Evolutionary conservation across 2,797 vertebrate genomes (phyloP).

Genomic region (Xiphophorus birchmanni): DNA sequence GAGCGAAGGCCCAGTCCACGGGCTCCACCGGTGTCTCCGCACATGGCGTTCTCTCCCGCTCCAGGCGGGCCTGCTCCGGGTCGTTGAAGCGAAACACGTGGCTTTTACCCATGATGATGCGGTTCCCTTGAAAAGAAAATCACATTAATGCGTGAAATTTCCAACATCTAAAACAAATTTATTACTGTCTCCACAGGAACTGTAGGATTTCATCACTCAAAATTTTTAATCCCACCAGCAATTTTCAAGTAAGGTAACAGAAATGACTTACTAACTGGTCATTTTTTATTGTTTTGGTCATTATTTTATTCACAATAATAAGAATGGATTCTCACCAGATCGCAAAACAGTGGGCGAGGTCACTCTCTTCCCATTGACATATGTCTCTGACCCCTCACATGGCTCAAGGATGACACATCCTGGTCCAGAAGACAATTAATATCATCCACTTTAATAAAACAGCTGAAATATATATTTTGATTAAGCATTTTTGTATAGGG

Average conservation of each 20-base stretch:
- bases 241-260: neutral
- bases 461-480: neutral
- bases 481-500: neutral
- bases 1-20: constrained; percentile 97
- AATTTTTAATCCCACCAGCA: neutral
- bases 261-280: neutral
- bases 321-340: constrained; percentile 82
- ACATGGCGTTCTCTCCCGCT: constrained; percentile 93
- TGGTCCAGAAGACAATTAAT: constrained; percentile 47
- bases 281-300: neutral
- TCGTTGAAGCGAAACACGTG: constrained; percentile 98
- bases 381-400: constrained; percentile 92
- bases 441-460: neutral
- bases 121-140: constrained; percentile 83
- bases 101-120: constrained; percentile 99
- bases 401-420: constrained; percentile 92
- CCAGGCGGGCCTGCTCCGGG: constrained; percentile 95
- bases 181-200: neutral
- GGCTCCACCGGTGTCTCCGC: constrained; percentile 93
- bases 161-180: neutral
- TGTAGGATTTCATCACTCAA: neutral
- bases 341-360: constrained; percentile 88
- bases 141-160: neutral
- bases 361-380: constrained; percentile 95
- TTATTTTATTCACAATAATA: neutral